Evolutionary conservation across 2,888 invertebrate species (phyloP).

Genomic region (Dione juno): DNA sequence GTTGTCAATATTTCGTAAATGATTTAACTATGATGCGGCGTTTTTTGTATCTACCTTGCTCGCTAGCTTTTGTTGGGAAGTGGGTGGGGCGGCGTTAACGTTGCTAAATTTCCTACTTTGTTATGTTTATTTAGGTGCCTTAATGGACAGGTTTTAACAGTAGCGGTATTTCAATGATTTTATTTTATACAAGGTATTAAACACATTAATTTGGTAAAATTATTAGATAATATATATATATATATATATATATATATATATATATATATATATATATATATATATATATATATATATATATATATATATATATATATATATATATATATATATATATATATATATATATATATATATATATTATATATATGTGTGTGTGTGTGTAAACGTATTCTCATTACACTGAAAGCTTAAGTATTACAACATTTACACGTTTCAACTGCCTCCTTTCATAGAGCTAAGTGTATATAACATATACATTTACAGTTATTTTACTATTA

Average conservation of each 20-base stretch:
- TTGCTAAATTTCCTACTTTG: slow-evolving; percentile 67
- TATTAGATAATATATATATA: slow-evolving; percentile 8
- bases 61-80: slow-evolving; percentile 62
- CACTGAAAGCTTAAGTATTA: slow-evolving; percentile 26
- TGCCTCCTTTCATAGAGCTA: slow-evolving; percentile 28
- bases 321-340: not conserved
- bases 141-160: slow-evolving; percentile 74
- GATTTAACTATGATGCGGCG: slow-evolving; percentile 80
- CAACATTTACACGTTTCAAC: slow-evolving; percentile 28
- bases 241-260: not conserved
- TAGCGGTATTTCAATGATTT: slow-evolving; percentile 52
- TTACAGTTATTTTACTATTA: slow-evolving; percentile 42
- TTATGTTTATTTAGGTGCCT: slow-evolving; percentile 77
- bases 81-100: slow-evolving; percentile 69
- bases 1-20: slow-evolving; percentile 84
- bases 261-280: not conserved
- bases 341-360: too few relatives aligned
- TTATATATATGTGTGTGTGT: too few relatives aligned
- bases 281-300: not conserved
- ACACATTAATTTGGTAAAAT: slow-evolving; percentile 21
- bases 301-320: not conserved
- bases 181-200: slow-evolving; percentile 28
- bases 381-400: slow-evolving; percentile 36
- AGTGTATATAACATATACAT: slow-evolving; percentile 5
- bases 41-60: slow-evolving; percentile 70